Evolutionary conservation across 2,888 invertebrate genomes (phyloP), one percentile per base, ranked within the genome.

Genomic region (Callimorpha dominula): DNA sequence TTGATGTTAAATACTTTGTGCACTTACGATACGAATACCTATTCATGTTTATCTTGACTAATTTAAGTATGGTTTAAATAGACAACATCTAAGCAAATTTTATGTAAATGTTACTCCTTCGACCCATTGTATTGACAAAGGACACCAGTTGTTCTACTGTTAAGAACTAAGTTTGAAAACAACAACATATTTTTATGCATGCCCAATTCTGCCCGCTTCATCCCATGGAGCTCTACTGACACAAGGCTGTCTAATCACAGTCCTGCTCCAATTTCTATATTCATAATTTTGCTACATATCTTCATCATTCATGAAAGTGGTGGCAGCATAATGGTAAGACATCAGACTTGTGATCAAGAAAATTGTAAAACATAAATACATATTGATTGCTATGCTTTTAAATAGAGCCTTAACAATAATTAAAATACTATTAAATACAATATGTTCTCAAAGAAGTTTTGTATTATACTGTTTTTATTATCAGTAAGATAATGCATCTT

Each of bases 1-100:
- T 78, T 72, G 76, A 80, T 78, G 72, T 74, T 73, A 68, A 67
- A 83, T 72, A 73, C 73, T 71, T 77, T 67, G 57, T 40, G 70
- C 70, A 78, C 74, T 65, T 73, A 65, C 42, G 65, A 17, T 69
- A 72, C 75, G 70, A 73, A 68, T 68, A 76, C 57, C 54, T 57
- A 67, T 71, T 71, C 71, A 69, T 65, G 76, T 62, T 74, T 73
- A 11, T 7, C 15, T 11, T 31, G 14, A 7, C 4, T 50, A 17
- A 65, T 31, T 49, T 50, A 15, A 8, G 11, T 50, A 31, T 50
- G 4, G 0, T 31, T 14, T 7, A 31, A 11, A 31, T 31, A 60
- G 20, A 20, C 31, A 11, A 1, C 14, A 60, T 12, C 0, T 20
- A 11, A 20, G 9, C n/a, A 52, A 17, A 5, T 54, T 57, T 20